Percentiles rank a stretch among this genome's conserved stretches.
These are phyloP conservation scores for Eretmocerus hayati DNA, from an alignment of 2,888 invertebrate genomes.

Conservation along the genomic window DNA sequence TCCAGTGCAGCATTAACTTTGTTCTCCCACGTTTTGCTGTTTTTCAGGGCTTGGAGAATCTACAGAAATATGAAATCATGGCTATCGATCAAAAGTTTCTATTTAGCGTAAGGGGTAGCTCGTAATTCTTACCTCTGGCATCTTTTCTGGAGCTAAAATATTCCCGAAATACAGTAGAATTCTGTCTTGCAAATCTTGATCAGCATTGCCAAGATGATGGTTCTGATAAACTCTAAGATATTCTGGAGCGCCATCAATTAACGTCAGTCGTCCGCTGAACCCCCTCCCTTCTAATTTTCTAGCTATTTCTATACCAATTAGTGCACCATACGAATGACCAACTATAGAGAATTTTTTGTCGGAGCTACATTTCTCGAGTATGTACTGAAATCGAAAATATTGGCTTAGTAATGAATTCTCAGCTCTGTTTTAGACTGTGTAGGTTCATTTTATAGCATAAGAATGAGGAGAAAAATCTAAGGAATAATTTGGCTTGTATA, in stretches of 20 bases:
- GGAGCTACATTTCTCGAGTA: no score
- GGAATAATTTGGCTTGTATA: no score
- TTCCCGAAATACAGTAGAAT: no score
- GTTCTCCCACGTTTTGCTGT: constrained; percentile 53
- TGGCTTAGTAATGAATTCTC: no score
- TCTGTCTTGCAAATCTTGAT: background rate
- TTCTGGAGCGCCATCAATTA: constrained; percentile 78
- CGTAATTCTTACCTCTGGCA: no score
- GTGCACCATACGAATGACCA: constrained; percentile 84
- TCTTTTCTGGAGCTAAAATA: no score
- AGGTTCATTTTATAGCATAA: no score
- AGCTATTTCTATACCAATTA: constrained; percentile 71
- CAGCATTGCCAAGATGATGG: constrained; percentile 46
- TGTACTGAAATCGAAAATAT: no score
- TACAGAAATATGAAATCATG: constrained; percentile 24
- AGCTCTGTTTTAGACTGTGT: no score
- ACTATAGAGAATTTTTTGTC: constrained; percentile 74
- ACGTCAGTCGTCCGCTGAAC: constrained; percentile 56
- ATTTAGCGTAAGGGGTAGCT: background rate
- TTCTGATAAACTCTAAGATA: constrained; percentile 57
- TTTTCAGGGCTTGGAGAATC: constrained; percentile 46
- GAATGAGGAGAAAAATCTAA: no score
- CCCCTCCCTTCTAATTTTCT: constrained; percentile 63
- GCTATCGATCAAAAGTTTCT: background rate
- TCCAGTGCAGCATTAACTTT: constrained; percentile 52